Conservation (phyloP, 2,888 invertebrate genomes). For the Apodemia zela region DNA sequence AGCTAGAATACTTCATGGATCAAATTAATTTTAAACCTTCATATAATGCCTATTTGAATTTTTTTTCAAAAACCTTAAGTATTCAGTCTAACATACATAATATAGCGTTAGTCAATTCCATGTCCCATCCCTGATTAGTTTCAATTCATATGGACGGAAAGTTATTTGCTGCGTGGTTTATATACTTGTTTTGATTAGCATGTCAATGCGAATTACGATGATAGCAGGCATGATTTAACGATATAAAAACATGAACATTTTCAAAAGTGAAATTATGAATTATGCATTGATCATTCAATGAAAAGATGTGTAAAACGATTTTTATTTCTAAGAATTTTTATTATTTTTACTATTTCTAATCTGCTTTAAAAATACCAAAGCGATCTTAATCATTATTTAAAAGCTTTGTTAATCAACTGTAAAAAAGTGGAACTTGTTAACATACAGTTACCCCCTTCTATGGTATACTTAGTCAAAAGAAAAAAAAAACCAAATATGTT, state of each 20-base stretch:
- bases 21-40: conserved; percentile 4
- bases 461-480: too few relatives aligned
- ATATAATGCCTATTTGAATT: neutral
- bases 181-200: conserved; percentile 51
- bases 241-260: conserved; percentile 9
- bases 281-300: neutral
- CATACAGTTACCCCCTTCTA: too few relatives aligned
- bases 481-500: too few relatives aligned
- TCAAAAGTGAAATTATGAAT: neutral
- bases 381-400: too few relatives aligned
- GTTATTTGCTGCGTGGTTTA: conserved; percentile 67
- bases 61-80: neutral
- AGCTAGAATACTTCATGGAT: neutral
- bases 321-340: too few relatives aligned
- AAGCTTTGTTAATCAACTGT: too few relatives aligned
- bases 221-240: conserved; percentile 54
- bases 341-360: too few relatives aligned
- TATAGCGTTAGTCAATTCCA: conserved; percentile 47
- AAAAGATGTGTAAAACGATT: too few relatives aligned
- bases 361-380: too few relatives aligned
- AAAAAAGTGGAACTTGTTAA: too few relatives aligned
- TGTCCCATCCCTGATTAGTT: conserved; percentile 65
- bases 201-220: conserved; percentile 40
- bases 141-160: conserved; percentile 65
- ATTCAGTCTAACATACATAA: conserved; percentile 29